phyloP scores from a whole-genome alignment of 2,888 invertebrate species.

The Nemotelus pantherinus region DNA sequence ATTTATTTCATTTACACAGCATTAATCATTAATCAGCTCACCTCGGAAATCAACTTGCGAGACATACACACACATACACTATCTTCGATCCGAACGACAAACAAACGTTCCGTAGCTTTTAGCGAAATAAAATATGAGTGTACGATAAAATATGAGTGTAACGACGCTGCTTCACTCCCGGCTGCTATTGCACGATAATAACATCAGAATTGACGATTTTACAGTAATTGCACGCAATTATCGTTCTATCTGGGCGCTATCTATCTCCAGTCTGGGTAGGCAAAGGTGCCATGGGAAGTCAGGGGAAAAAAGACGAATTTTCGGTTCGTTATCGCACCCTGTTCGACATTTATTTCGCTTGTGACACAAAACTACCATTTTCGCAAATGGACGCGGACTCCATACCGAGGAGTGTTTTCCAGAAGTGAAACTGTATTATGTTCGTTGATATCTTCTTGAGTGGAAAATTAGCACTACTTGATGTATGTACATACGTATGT shows the following conservation, averaged over 20 bases:
- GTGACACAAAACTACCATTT: neutral
- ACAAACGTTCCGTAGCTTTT: too few species aligned
- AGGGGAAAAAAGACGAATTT: slow-evolving; percentile 1
- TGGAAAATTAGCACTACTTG: slow-evolving; percentile 39
- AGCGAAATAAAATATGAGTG: too few species aligned
- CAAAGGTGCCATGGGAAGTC: neutral
- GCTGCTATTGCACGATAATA: neutral
- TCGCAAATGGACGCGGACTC: neutral
- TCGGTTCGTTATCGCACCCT: slow-evolving; percentile 18
- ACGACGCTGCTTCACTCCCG: too few species aligned
- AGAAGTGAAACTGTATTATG: slow-evolving; percentile 1
- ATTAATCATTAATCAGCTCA: neutral
- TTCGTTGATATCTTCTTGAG: slow-evolving; percentile 7
- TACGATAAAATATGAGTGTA: too few species aligned
- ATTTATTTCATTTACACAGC: slow-evolving; percentile 1
- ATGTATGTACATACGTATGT: neutral
- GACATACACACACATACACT: too few species aligned
- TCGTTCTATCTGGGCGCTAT: slow-evolving; percentile 18
- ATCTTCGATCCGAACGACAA: too few species aligned
- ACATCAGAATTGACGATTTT: slow-evolving; percentile 22
- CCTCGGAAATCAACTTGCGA: neutral
- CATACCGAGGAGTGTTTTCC: neutral
- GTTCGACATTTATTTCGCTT: slow-evolving; percentile 14
- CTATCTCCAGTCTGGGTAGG: neutral
- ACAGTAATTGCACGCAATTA: slow-evolving; percentile 36